Conservation (phyloP, 92 coral and sea anemone genomes). For the Parazoanthus swiftii region DNA sequence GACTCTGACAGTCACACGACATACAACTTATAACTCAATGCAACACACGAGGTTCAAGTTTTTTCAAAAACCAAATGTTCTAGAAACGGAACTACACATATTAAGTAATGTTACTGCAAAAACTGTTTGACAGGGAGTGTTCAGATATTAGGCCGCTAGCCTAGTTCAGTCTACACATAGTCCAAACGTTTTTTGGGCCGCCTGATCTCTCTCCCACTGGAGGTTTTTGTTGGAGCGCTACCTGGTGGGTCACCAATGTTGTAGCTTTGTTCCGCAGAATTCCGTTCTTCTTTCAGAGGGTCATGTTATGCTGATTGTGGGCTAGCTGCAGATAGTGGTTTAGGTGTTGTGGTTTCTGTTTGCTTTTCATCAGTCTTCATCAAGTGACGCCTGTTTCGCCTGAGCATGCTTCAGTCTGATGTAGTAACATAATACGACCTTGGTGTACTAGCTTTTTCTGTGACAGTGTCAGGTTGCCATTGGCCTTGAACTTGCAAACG, state of each 20-base stretch:
- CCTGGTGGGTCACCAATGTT: not conserved
- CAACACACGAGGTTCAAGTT: too few species aligned
- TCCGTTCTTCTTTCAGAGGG: constrained; percentile 6
- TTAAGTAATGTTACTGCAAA: too few species aligned
- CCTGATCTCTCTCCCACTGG: constrained; percentile 24
- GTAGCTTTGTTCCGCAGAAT: not conserved
- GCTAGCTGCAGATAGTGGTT: constrained; percentile 3
- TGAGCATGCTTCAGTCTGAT: constrained; percentile 6
- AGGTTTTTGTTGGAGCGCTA: not conserved
- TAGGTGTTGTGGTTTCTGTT: constrained; percentile 14
- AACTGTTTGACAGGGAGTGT: not conserved
- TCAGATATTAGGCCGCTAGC: constrained; percentile 10
- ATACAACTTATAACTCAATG: not conserved
- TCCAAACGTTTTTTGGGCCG: constrained; percentile 10
- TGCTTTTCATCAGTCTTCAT: constrained; percentile 15
- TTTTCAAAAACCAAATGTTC: constrained; percentile 5
- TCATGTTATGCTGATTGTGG: constrained; percentile 9
- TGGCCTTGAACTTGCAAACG: constrained; percentile 8
- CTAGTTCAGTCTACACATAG: constrained; percentile 13
- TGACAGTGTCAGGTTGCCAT: not conserved
- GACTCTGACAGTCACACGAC: constrained; percentile 10
- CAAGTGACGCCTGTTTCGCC: constrained; percentile 29
- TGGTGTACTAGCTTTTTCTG: not conserved
- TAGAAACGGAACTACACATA: not conserved
- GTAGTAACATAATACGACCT: constrained; percentile 11